phyloP scores from a whole-genome alignment of 2,113 vertebrate genomes.

The Leptocoma aspasia region DNA sequence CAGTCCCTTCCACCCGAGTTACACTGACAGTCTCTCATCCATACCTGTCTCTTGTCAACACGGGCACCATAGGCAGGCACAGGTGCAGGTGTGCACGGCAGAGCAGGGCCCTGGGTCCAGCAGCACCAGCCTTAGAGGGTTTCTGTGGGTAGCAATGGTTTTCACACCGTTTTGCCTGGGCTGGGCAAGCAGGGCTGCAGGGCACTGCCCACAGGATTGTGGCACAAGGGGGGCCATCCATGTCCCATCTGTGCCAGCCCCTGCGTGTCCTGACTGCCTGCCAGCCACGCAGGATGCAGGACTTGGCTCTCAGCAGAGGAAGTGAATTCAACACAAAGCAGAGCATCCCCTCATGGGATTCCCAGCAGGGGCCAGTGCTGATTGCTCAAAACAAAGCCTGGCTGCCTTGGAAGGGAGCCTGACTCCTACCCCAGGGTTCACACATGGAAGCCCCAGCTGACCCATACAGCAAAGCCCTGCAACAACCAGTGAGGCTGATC shows the following conservation, averaged over 20 bases:
- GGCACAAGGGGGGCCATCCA: accelerated
- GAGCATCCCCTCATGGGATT: background rate
- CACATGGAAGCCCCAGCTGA: background rate
- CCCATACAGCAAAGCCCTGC: background rate
- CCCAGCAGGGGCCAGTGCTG: background rate
- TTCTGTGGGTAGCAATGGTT: background rate
- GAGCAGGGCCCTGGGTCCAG: background rate
- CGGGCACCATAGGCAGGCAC: accelerated
- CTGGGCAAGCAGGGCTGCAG: accelerated
- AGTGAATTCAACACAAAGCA: background rate
- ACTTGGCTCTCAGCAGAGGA: background rate
- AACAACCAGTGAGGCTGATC: background rate
- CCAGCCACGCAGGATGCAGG: background rate
- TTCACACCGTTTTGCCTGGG: background rate
- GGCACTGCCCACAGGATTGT: background rate
- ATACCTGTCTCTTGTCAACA: accelerated
- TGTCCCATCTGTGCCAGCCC: accelerated
- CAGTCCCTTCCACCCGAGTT: background rate
- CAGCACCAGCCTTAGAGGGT: background rate
- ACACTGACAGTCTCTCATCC: accelerated
- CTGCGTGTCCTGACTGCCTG: accelerated
- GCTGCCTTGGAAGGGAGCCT: background rate
- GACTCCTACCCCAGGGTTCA: background rate
- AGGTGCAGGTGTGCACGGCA: accelerated
- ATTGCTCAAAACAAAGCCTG: background rate